Conservation (phyloP, 2,888 invertebrate genomes). For the Troides aeacus region DNA sequence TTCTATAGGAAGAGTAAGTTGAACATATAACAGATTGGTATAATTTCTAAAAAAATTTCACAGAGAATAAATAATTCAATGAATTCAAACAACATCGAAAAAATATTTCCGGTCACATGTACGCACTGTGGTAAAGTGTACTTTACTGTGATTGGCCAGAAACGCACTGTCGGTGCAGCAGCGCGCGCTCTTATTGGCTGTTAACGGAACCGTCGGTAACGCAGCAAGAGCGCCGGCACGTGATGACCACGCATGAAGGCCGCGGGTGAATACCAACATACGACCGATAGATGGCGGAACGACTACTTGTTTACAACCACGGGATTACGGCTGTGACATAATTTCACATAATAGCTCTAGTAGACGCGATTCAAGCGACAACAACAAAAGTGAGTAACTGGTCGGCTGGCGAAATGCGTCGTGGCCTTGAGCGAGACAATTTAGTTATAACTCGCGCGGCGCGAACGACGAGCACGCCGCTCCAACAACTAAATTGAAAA, state of each 20-base stretch:
- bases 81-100: neutral
- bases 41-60: neutral
- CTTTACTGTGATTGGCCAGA: slow-evolving; percentile 54
- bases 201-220: slow-evolving; percentile 44
- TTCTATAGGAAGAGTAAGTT: too few relatives aligned
- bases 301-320: slow-evolving; percentile 54
- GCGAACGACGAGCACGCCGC: slow-evolving; percentile 3
- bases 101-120: slow-evolving; percentile 60
- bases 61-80: neutral
- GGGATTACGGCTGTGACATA: slow-evolving; percentile 55
- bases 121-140: slow-evolving; percentile 54
- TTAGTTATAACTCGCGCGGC: slow-evolving; percentile 13
- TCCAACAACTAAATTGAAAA: slow-evolving; percentile 19
- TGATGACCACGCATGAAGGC: slow-evolving; percentile 49
- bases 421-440: slow-evolving; percentile 23
- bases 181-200: slow-evolving; percentile 48
- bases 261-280: slow-evolving; percentile 31
- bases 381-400: slow-evolving; percentile 28
- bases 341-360: slow-evolving; percentile 52
- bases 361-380: slow-evolving; percentile 25
- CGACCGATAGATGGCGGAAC: slow-evolving; percentile 53
- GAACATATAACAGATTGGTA: neutral
- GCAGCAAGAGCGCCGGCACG: slow-evolving; percentile 51
- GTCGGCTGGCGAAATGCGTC: slow-evolving; percentile 16
- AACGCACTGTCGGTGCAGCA: slow-evolving; percentile 44